phyloP scores from a whole-genome alignment of 2,113 vertebrate genomes.

The Gymnocephalus cernua region DNA sequence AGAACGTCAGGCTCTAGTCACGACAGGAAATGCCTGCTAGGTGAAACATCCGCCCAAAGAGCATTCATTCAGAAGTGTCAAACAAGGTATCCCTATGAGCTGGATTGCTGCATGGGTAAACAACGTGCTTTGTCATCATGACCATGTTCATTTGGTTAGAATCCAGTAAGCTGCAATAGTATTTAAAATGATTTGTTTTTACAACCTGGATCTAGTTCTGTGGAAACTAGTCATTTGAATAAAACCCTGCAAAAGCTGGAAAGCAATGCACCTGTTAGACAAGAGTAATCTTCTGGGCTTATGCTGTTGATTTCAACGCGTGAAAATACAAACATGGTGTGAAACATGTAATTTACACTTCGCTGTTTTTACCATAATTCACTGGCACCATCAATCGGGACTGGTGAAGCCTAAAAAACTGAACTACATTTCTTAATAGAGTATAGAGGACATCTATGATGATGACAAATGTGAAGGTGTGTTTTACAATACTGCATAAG shows the following conservation, averaged over 20 bases:
- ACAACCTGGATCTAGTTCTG: neutral
- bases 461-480: constrained; percentile 11
- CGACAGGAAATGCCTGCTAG: constrained; percentile 78
- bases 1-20: constrained; percentile 73
- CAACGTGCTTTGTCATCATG: constrained; percentile 34
- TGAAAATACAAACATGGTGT: constrained; percentile 54
- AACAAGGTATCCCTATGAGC: constrained; percentile 24
- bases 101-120: constrained; percentile 20
- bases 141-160: constrained; percentile 7
- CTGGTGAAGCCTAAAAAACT: neutral
- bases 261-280: constrained; percentile 22
- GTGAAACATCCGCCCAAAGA: constrained; percentile 71
- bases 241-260: constrained; percentile 11
- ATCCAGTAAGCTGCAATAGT: constrained; percentile 1
- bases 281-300: constrained; percentile 41
- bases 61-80: constrained; percentile 60
- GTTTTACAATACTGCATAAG: constrained; percentile 7
- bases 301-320: constrained; percentile 40
- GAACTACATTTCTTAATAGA: constrained; percentile 10
- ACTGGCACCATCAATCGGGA: constrained; percentile 19
- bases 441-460: neutral
- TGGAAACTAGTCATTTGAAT: neutral
- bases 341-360: constrained; percentile 52
- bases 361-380: constrained; percentile 22
- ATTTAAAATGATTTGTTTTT: neutral